A percentile compares a stretch with the other conserved stretches of the same genome.
These are phyloP conservation scores for Drosophila ercepeae DNA, from an alignment of 1,140 invertebrate genomes.

Conservation along the genomic window DNA sequence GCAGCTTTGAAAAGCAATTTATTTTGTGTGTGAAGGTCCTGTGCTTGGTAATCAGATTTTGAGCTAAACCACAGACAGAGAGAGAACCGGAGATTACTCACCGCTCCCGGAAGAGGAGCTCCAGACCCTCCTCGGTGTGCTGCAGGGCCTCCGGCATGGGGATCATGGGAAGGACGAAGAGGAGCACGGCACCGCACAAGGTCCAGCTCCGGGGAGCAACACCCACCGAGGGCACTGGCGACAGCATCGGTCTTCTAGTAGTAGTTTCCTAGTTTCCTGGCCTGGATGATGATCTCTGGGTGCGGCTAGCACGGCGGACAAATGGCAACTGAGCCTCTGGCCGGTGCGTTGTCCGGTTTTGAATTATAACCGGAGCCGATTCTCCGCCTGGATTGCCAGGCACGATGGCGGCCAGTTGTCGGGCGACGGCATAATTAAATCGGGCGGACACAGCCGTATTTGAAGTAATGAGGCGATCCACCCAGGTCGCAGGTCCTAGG, in stretches of 20 bases:
- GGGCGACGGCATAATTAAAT: slow-evolving; percentile 70
- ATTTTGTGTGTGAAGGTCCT: too few species aligned
- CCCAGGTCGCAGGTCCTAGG: not conserved
- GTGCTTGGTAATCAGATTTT: not conserved
- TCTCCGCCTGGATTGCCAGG: not conserved
- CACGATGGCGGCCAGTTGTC: slow-evolving; percentile 38
- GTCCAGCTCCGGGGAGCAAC: slow-evolving; percentile 48
- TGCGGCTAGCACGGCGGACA: slow-evolving; percentile 41
- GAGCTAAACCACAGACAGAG: too few species aligned
- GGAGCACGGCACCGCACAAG: slow-evolving; percentile 48
- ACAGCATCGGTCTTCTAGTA: too few species aligned
- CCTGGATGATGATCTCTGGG: not conserved
- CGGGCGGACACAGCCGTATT: slow-evolving; percentile 48
- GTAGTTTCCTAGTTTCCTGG: too few species aligned
- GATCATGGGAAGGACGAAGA: slow-evolving; percentile 64
- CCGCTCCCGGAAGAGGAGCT: slow-evolving; percentile 83
- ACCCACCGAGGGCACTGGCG: slow-evolving; percentile 10
- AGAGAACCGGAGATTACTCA: slow-evolving; percentile 31
- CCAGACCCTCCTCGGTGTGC: slow-evolving; percentile 83
- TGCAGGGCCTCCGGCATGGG: slow-evolving; percentile 60
- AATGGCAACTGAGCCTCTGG: slow-evolving; percentile 55
- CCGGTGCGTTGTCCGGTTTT: slow-evolving; percentile 47
- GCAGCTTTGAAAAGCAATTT: too few species aligned
- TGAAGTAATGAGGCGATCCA: slow-evolving; percentile 66
- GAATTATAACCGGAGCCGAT: slow-evolving; percentile 58